Evolutionary conservation across 1,140 invertebrate genomes (phyloP), one percentile per base, ranked within the genome.

Genomic region (Akabosia matsudoensis): DNA sequence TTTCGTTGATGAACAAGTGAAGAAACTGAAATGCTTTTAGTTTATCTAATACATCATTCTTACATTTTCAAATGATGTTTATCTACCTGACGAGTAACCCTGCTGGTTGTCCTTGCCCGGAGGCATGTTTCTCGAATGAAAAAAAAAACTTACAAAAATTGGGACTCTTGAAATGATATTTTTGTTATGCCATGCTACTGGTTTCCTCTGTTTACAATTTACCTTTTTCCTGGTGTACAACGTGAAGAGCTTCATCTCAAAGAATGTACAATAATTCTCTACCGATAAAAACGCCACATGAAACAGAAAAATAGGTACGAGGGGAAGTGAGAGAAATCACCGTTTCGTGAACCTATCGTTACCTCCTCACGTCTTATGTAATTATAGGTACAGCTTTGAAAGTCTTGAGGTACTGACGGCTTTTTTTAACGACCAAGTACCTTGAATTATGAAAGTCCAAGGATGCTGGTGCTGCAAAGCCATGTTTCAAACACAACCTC

Each of bases 71-170:
- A 56, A n/a, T 22, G 4, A 56, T 13, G 54, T 16, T 45, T 7
- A 4, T 56, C 24, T 56, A 56, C 54, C 28, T 31, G 28, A 30
- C 26, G 3, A 28, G 24, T 67, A 31, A n/a, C n/a, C n/a, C n/a
- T 67, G 30, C 28, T 67, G 37, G 37, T 45, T 67, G 61, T 67
- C 61, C 61, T 67, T 67, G 61, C 61, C 61, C 61, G 7, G 31
- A 31, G 61, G 61, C 30, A 3, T 67, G 13, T 67, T 67, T 56
- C 10, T 56, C 4, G 37, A 18, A 45, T 10, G 37, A 45, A 18
- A 10, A 45, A 45, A 7, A 45, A 45, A 18, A 45, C 18, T 7
- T 10, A 45, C 7, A 45, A 45, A 18, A 45, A 45, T 7, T 45
- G 37, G 37, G 37, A 45, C 37, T 10, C 7, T 45, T 45, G 37